Conservation (phyloP, 2,113 vertebrate genomes). For the Papio anubis region DNA sequence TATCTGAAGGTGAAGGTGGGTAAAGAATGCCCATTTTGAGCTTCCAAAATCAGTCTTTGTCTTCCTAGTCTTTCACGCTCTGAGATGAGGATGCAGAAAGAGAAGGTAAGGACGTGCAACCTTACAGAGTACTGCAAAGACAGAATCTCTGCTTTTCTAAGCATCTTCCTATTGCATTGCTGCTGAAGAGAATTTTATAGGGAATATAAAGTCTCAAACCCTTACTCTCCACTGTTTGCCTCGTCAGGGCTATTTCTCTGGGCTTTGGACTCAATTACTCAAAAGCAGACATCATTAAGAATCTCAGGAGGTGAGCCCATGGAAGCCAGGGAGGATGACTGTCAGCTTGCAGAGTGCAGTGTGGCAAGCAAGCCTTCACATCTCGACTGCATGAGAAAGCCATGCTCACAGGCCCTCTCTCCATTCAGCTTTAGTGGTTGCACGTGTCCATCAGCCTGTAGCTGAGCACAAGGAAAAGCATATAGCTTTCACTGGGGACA, state of each 20-base stretch:
- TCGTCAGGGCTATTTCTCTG: background rate
- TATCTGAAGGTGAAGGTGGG: background rate
- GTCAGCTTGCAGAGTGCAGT: background rate
- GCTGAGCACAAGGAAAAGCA: background rate
- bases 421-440: background rate
- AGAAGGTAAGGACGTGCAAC: background rate
- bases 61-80: background rate
- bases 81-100: background rate
- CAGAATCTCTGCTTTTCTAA: background rate
- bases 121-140: background rate
- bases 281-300: background rate
- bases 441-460: background rate
- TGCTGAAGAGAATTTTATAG: background rate
- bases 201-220: background rate
- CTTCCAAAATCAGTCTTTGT: background rate
- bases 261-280: background rate
- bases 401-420: background rate
- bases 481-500: background rate
- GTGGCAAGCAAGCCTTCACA: too few relatives aligned
- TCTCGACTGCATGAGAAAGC: background rate
- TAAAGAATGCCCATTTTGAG: background rate
- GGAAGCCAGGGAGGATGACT: background rate
- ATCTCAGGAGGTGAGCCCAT: background rate
- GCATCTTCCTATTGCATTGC: background rate
- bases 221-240: background rate